These are phyloP conservation scores for Macrosoma leucophasiata DNA, from an alignment of 2,888 invertebrate genomes.

Conservation along the genomic window DNA sequence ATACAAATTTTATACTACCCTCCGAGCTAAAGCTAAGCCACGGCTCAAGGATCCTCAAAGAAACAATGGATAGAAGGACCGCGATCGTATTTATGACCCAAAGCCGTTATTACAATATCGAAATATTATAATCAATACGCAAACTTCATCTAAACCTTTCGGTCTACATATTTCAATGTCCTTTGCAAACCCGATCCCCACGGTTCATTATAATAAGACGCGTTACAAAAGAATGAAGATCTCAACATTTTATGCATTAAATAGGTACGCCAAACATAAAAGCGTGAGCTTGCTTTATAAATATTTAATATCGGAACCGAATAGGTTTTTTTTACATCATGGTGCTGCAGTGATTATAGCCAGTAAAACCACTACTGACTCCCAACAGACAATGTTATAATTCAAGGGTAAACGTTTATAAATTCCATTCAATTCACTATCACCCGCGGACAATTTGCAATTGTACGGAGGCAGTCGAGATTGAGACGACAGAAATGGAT, in stretches of 20 bases:
- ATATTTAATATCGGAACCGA: too few relatives aligned
- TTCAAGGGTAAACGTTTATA: slow-evolving; percentile 51
- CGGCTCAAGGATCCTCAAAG: slow-evolving; percentile 39
- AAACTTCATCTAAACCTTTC: too few relatives aligned
- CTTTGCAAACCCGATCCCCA: too few relatives aligned
- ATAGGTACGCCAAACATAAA: too few relatives aligned
- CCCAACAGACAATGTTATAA: slow-evolving; percentile 37
- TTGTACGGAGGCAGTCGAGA: slow-evolving; percentile 60
- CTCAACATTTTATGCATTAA: too few relatives aligned
- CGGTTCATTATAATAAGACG: too few relatives aligned
- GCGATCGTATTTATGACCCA: slow-evolving; percentile 20
- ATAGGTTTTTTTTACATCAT: background rate
- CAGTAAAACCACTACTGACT: slow-evolving; percentile 50
- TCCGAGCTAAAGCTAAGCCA: slow-evolving; percentile 56
- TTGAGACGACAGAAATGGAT: slow-evolving; percentile 64
- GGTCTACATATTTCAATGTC: too few relatives aligned
- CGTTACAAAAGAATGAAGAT: too few relatives aligned
- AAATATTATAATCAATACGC: too few relatives aligned
- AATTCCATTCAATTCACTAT: slow-evolving; percentile 64
- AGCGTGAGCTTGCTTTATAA: too few relatives aligned
- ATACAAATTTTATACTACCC: slow-evolving; percentile 76
- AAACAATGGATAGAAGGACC: slow-evolving; percentile 41
- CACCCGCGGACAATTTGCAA: slow-evolving; percentile 62
- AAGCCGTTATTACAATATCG: slow-evolving; percentile 10
- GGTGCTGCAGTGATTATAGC: slow-evolving; percentile 9